These are phyloP conservation scores for Orycteropus afer DNA, from an alignment of 2,113 vertebrate species.

Conservation along the genomic window DNA sequence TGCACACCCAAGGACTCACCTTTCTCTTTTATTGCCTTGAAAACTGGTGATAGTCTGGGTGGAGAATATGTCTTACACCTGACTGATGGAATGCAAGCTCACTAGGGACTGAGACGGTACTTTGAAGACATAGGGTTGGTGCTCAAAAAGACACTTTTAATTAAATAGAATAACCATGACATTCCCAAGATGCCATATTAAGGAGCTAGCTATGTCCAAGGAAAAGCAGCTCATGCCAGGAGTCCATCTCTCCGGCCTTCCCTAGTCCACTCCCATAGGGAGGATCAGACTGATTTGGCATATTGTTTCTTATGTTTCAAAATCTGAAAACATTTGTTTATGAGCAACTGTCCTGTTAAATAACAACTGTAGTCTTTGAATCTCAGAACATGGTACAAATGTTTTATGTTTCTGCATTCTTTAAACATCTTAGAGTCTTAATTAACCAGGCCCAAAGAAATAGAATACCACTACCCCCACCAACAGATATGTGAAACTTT, in stretches of 20 bases:
- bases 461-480: background rate
- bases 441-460: conserved; percentile 34
- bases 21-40: background rate
- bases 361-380: conserved; percentile 60
- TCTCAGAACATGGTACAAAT: conserved; percentile 19
- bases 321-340: conserved; percentile 61
- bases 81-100: background rate
- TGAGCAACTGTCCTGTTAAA: conserved; percentile 62
- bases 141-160: background rate
- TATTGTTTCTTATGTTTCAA: background rate
- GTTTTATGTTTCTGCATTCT: conserved; percentile 53
- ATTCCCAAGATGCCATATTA: too few relatives aligned
- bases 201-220: background rate
- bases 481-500: background rate
- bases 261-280: background rate
- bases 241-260: background rate
- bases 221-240: background rate
- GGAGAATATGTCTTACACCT: background rate
- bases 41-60: background rate
- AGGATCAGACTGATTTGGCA: background rate
- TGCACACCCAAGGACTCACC: background rate
- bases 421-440: conserved; percentile 58
- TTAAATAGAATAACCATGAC: background rate
- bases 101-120: background rate
- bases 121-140: background rate